Conservation (phyloP, 2,888 invertebrate species). For the Drosophila limbata region DNA sequence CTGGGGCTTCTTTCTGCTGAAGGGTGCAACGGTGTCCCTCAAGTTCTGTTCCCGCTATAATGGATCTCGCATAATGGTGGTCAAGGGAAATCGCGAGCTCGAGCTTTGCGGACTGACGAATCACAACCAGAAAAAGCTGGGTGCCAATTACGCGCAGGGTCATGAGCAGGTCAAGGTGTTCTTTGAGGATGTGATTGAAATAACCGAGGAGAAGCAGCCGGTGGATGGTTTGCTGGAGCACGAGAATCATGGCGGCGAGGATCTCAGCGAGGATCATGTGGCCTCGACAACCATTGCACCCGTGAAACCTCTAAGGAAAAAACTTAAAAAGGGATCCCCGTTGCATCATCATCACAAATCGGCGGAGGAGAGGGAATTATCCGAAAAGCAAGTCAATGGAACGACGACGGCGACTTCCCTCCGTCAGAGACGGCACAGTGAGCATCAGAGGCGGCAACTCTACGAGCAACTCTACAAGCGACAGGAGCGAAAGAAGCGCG, state of each 20-base stretch:
- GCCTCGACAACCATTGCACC: constrained; percentile 17
- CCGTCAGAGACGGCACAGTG: constrained; percentile 15
- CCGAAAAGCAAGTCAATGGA: background rate
- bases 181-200: constrained; percentile 87
- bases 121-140: constrained; percentile 88
- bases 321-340: constrained; percentile 74
- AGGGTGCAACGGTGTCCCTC: constrained; percentile 91
- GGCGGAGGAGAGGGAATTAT: background rate
- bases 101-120: constrained; percentile 92
- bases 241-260: constrained; percentile 84
- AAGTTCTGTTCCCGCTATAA: constrained; percentile 92
- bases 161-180: constrained; percentile 86
- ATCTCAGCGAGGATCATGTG: constrained; percentile 69
- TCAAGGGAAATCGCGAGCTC: constrained; percentile 91
- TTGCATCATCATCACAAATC: constrained; percentile 20
- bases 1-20: constrained; percentile 94
- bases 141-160: constrained; percentile 86
- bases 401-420: constrained; percentile 11
- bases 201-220: constrained; percentile 74
- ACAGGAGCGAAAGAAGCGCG: constrained; percentile 83
- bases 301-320: constrained; percentile 52
- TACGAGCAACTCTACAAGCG: constrained; percentile 78
- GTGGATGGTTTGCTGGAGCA: constrained; percentile 70
- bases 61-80: constrained; percentile 92
- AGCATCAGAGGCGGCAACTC: constrained; percentile 70